Evolutionary conservation across 2,888 invertebrate species (phyloP).

Genomic region (Plagiodera versicolora): DNA sequence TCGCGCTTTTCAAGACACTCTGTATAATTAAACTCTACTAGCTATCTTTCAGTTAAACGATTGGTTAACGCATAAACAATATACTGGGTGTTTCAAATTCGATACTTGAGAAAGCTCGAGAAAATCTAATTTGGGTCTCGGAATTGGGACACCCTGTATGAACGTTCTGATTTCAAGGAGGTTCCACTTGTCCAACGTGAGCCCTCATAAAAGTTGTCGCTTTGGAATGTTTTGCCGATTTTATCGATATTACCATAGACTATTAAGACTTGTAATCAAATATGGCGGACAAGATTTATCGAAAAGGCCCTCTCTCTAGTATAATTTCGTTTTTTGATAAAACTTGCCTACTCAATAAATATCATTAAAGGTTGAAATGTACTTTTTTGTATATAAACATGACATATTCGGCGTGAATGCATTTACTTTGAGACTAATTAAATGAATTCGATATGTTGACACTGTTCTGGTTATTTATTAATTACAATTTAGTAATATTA

Average conservation of each 20-base stretch:
- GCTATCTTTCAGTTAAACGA: no score
- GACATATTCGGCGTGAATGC: constrained; percentile 33
- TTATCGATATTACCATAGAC: neutral
- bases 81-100: no score
- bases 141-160: no score
- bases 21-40: no score
- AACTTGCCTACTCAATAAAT: constrained; percentile 5
- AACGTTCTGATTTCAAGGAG: no score
- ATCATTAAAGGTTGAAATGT: constrained; percentile 13
- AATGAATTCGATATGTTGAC: constrained; percentile 34
- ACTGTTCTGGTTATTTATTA: constrained; percentile 33
- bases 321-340: neutral
- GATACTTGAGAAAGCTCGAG: no score
- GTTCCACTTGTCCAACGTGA: neutral
- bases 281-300: neutral
- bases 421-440: constrained; percentile 26
- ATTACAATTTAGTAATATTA: constrained; percentile 36
- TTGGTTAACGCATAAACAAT: no score
- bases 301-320: neutral
- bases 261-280: neutral
- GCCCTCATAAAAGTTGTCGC: neutral
- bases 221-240: neutral
- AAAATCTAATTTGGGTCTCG: no score
- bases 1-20: no score
- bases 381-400: constrained; percentile 31